Base-by-base conservation (phyloP, 2,888 invertebrate genomes). In the Cheilosia grossa region DNA sequence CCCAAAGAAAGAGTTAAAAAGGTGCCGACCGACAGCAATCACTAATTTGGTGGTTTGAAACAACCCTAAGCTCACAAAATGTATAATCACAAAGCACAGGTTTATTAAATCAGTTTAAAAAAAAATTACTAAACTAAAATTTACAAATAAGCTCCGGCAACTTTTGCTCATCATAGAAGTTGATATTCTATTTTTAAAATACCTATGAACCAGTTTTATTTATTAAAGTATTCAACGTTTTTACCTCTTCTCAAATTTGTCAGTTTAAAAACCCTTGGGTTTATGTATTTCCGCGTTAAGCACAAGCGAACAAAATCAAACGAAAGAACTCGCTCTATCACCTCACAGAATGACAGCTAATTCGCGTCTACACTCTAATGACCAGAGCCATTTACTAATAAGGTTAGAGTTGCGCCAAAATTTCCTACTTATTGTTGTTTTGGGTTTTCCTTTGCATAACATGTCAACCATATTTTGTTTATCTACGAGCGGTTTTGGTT, bases 291-390 rank as follows among this genome's bases (percentile, higher is more conserved):
- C 44, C n/a, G 13, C 49, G 42, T 56, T 56, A 47, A 56, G 19
- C 54, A 42, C 54, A 56, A 30, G 0, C 17, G 10, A 58, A 56
- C 13, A 17, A 44, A 19, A 67, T 24, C 37, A 37, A 58, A 74
- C 30, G 37, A 13, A 17, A 59, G 30, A 53, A 61, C 51, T 44
- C 37, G 24, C 40, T 42, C 53, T 33, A 37, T 30, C 47, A 59
- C 56, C 72, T 79, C 33, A 67, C 67, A 58, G 66, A 73, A 80
- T 59, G 67, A 49, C 73, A 54, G 30, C 47, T 56, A 67, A 77
- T 73, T 67, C 61, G 63, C 56, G 61, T 69, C 70, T 79, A 79
- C n/a, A 58, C 19, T 70, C 61, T 82, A 64, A 70, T 58, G 69
- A 74, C 69, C 44, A 42, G 37, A 79, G 53, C n/a, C 53, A 59